Base-by-base conservation (phyloP, 2,113 vertebrate genomes). In the Nothoprocta pentlandii region DNA sequence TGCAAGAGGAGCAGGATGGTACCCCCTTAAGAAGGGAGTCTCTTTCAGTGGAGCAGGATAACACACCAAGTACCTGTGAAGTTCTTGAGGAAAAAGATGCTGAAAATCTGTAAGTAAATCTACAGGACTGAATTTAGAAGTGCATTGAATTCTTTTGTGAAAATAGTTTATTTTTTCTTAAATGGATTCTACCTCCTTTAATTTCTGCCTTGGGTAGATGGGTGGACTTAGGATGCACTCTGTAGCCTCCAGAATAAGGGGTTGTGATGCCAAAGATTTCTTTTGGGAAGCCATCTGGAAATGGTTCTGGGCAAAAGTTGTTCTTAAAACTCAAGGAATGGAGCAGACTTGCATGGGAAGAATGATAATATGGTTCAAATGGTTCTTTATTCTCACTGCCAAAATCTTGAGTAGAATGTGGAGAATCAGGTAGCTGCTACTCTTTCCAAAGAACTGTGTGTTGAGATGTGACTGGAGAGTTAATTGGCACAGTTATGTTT, bases 51-150 rank as follows among this genome's bases (percentile, higher is more conserved):
- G 77, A 88, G 22, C 76, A 89, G 42, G 49, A 58, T 36, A 47
- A 54, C 12, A 46, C 5, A 17, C 20, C 4, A 21, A 88, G 28
- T 70, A 64, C 59, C 63, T 19, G 26, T 89, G 91, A 89, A 67
- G n/a, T 19, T 42, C 32, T 19, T 30, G 76, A 84, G 56, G 53
- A 64, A 64, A 80, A 25, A 44, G 88, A 91, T 34, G 41, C 28
- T 12, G 10, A 36, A 74, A 91, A 12, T 44, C 58, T 2, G 97
- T 97, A 86, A 96, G 97, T 97, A 82, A 89, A 87, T 67, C 7
- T 44, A 4, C 16, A n/a, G 42, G 71, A 34, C 9, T 80, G 22
- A 70, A 78, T 58, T 47, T 70, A 59, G 73, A 49, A 84, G 39
- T 22, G 39, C 21, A n/a, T 94, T 64, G 39, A 88, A 78, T 21